A percentile compares a stretch with the other conserved stretches of the same genome.
Evolutionary conservation across 1,140 invertebrate species (phyloP).

Genomic region (Drosophila gunungcola): DNA sequence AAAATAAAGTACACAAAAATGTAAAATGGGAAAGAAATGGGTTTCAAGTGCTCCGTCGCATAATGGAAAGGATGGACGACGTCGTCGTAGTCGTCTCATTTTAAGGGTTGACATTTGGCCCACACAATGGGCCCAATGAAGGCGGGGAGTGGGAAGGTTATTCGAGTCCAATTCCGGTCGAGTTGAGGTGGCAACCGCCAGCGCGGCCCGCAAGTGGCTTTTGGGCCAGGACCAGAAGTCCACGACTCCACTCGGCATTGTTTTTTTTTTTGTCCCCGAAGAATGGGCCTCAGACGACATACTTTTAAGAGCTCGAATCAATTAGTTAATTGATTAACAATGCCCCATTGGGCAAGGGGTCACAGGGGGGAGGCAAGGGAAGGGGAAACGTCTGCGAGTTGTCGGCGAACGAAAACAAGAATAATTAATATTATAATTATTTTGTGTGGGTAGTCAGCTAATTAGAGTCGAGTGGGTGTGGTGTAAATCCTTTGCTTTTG

Average conservation of each 20-base stretch:
- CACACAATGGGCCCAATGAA: slow-evolving; percentile 39
- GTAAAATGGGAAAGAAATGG: slow-evolving; percentile 71
- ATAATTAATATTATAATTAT: slow-evolving; percentile 39
- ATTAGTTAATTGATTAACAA: slow-evolving; percentile 81
- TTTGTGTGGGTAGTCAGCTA: slow-evolving; percentile 9
- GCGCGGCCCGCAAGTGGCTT: slow-evolving; percentile 59
- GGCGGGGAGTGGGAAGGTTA: slow-evolving; percentile 42
- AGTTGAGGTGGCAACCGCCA: slow-evolving; percentile 71
- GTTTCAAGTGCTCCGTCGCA: slow-evolving; percentile 70
- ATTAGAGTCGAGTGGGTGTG: slow-evolving; percentile 11
- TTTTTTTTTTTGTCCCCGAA: slow-evolving; percentile 22
- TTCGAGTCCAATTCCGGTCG: slow-evolving; percentile 43
- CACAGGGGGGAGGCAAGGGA: neutral
- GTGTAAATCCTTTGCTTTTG: neutral
- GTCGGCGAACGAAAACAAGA: slow-evolving; percentile 1
- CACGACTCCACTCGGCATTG: slow-evolving; percentile 41
- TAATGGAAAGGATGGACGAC: slow-evolving; percentile 74
- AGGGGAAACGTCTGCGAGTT: slow-evolving; percentile 1
- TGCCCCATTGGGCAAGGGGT: slow-evolving; percentile 26
- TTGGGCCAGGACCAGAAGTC: slow-evolving; percentile 53
- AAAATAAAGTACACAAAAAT: slow-evolving; percentile 45
- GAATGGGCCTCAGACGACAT: slow-evolving; percentile 60
- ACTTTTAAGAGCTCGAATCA: slow-evolving; percentile 76
- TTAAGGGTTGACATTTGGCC: slow-evolving; percentile 77
- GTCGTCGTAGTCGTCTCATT: slow-evolving; percentile 43